phyloP scores from a whole-genome alignment of 2,113 vertebrate species.

The Tonatia bakeri region DNA sequence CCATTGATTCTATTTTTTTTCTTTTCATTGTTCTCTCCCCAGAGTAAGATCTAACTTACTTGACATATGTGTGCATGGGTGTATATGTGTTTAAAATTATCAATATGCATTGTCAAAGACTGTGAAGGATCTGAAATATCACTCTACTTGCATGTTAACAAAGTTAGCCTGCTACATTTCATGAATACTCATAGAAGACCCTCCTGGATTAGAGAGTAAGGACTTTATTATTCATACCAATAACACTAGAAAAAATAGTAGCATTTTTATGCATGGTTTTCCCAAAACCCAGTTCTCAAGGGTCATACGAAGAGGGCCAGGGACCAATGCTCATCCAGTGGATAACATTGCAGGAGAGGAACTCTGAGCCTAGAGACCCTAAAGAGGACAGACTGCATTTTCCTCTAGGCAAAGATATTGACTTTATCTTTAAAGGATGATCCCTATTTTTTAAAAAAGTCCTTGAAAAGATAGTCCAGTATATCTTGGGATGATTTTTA shows the following conservation, averaged over 20 bases:
- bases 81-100: not conserved
- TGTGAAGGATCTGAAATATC: not conserved
- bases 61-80: not conserved
- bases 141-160: not conserved
- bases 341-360: not conserved
- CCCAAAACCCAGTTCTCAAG: not conserved
- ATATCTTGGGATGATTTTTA: not conserved
- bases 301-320: not conserved
- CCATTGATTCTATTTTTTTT: not conserved
- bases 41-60: not conserved
- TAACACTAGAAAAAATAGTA: not conserved
- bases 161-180: not conserved
- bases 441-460: not conserved
- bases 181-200: not conserved
- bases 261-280: not conserved
- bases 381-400: not conserved
- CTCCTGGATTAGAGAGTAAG: not conserved
- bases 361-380: not conserved
- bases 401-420: not conserved
- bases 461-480: not conserved
- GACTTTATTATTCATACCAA: not conserved
- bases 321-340: accelerated
- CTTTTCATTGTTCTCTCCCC: not conserved
- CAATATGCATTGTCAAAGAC: not conserved
- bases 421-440: not conserved